These are phyloP conservation scores for Eupithecia insigniata DNA, from an alignment of 2,888 invertebrate species.

Conservation along the genomic window DNA sequence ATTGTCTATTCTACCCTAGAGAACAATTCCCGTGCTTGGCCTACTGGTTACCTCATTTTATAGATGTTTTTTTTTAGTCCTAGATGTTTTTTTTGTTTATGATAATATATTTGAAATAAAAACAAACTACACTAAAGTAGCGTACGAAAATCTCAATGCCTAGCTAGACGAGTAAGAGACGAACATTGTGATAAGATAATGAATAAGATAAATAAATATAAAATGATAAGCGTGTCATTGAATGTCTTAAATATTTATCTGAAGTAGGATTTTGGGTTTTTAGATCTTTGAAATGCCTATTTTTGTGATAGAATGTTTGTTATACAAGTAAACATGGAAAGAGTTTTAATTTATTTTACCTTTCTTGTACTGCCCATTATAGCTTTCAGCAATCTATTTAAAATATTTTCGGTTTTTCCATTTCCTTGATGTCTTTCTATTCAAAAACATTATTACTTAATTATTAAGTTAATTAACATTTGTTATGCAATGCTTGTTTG, in stretches of 20 bases:
- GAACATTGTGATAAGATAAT: slow-evolving; percentile 8
- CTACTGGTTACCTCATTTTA: too few relatives aligned
- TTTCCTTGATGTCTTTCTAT: too few relatives aligned
- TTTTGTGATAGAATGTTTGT: not conserved
- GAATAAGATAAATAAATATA: not conserved
- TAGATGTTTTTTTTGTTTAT: not conserved
- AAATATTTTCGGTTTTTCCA: not conserved
- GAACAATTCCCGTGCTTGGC: too few relatives aligned
- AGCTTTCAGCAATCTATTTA: not conserved
- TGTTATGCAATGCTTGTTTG: too few relatives aligned
- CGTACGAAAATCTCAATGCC: slow-evolving; percentile 17
- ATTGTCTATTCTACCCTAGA: too few relatives aligned
- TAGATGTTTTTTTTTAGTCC: too few relatives aligned
- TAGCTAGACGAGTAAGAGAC: slow-evolving; percentile 15
- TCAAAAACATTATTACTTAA: too few relatives aligned
- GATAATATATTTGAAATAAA: slow-evolving; percentile 2
- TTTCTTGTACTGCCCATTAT: too few relatives aligned
- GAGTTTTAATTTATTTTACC: too few relatives aligned
- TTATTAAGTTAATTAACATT: too few relatives aligned
- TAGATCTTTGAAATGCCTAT: not conserved
- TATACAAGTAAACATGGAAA: not conserved
- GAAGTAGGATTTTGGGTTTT: not conserved
- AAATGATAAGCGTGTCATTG: slow-evolving; percentile 10
- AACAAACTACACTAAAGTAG: too few relatives aligned
- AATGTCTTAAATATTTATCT: slow-evolving; percentile 8